A percentile compares a stretch with the other conserved stretches of the same genome.
Conservation (phyloP, 1,140 invertebrate genomes). For the Cydia amplana region DNA sequence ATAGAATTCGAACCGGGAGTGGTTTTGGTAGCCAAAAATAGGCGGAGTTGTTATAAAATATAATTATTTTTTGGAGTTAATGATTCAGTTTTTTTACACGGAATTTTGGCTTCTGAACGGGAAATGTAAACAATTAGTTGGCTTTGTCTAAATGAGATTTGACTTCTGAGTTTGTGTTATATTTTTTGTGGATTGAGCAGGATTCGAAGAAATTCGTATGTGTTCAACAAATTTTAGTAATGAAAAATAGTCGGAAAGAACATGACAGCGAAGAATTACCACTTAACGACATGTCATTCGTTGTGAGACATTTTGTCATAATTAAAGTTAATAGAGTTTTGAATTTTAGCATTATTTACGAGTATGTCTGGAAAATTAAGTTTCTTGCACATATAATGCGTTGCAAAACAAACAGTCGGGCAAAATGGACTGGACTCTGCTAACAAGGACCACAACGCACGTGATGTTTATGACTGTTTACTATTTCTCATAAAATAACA, state of each 20-base stretch:
- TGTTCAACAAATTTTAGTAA: slow-evolving; percentile 1
- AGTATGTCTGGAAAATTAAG: slow-evolving; percentile 8
- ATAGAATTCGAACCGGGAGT: slow-evolving; percentile 76
- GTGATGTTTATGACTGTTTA: slow-evolving; percentile 19
- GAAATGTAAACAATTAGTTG: slow-evolving; percentile 65
- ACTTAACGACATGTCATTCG: not conserved
- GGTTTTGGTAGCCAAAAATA: slow-evolving; percentile 78
- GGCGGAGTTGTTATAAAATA: slow-evolving; percentile 76
- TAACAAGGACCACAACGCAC: slow-evolving; percentile 16
- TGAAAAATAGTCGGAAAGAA: slow-evolving; percentile 3
- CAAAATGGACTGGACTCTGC: not conserved
- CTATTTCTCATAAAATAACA: not conserved
- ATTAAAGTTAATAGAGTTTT: slow-evolving; percentile 20
- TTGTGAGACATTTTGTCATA: slow-evolving; percentile 7
- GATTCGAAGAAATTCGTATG: slow-evolving; percentile 17
- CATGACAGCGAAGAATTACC: not conserved
- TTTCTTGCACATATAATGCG: not conserved
- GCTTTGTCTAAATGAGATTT: slow-evolving; percentile 40
- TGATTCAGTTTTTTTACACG: slow-evolving; percentile 60
- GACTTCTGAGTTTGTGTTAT: slow-evolving; percentile 35
- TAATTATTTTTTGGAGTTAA: slow-evolving; percentile 72
- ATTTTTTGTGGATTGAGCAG: slow-evolving; percentile 33
- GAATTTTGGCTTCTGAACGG: slow-evolving; percentile 49
- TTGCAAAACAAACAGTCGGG: slow-evolving; percentile 17
- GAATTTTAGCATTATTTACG: slow-evolving; percentile 7